Evolutionary conservation across 2,888 invertebrate species (phyloP).

Genomic region (Mamestra brassicae): DNA sequence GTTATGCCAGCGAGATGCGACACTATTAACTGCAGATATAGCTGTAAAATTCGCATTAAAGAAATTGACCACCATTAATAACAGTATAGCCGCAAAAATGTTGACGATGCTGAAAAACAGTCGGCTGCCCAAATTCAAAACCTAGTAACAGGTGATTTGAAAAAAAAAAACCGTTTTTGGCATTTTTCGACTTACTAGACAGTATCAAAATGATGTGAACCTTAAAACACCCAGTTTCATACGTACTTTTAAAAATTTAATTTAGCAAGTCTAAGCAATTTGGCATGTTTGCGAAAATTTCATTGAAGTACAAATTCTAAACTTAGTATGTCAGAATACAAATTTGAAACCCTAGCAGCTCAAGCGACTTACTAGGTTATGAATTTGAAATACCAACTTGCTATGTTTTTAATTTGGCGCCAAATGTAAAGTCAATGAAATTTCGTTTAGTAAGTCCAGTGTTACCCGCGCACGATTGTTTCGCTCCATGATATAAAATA

Average conservation of each 20-base stretch:
- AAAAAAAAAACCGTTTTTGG: slow-evolving; percentile 9
- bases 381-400: slow-evolving; percentile 35
- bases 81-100: too few species aligned
- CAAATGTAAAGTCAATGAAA: slow-evolving; percentile 24
- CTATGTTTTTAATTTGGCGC: slow-evolving; percentile 36
- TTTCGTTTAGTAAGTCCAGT: slow-evolving; percentile 36
- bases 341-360: slow-evolving; percentile 37
- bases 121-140: slow-evolving; percentile 27
- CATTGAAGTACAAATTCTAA: slow-evolving; percentile 35
- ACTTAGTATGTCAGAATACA: slow-evolving; percentile 38
- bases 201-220: slow-evolving; percentile 20
- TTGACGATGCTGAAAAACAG: too few species aligned
- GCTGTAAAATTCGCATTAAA: too few species aligned
- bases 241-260: slow-evolving; percentile 22
- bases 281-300: slow-evolving; percentile 30
- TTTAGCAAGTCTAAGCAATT: slow-evolving; percentile 35
- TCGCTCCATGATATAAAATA: slow-evolving; percentile 27
- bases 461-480: slow-evolving; percentile 21
- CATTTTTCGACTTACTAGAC: slow-evolving; percentile 18
- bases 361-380: slow-evolving; percentile 34
- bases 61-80: too few species aligned
- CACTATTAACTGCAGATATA: too few species aligned
- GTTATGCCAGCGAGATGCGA: too few species aligned
- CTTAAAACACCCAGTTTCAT: slow-evolving; percentile 33
- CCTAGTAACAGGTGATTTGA: slow-evolving; percentile 11